Evolutionary conservation across 2,888 invertebrate genomes (phyloP).

Genomic region (Himalopsyche tibetana): DNA sequence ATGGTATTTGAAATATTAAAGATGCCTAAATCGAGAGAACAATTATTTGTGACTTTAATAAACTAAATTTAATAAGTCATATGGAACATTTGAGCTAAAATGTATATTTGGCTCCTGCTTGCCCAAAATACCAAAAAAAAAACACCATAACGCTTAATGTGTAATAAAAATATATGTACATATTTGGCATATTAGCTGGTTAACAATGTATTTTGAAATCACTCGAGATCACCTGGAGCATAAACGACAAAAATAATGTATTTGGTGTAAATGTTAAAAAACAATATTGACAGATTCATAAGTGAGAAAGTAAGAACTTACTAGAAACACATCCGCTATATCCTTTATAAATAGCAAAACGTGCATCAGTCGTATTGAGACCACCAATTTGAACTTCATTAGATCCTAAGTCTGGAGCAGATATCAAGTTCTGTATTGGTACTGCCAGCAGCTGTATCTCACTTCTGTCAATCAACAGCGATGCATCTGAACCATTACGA

Average conservation of each 20-base stretch:
- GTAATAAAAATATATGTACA: too few relatives aligned
- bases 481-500: constrained; percentile 84
- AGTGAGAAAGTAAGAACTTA: constrained; percentile 73
- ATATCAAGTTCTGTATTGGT: constrained; percentile 82
- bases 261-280: too few relatives aligned
- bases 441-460: constrained; percentile 83
- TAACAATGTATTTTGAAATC: too few relatives aligned
- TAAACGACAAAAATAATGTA: too few relatives aligned
- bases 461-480: constrained; percentile 85
- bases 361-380: constrained; percentile 88
- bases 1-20: not conserved
- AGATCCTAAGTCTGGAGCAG: constrained; percentile 81
- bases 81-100: not conserved
- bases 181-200: too few relatives aligned
- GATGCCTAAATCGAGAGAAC: too few relatives aligned
- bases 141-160: too few relatives aligned
- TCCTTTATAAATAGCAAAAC: constrained; percentile 89
- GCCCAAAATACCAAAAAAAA: too few relatives aligned
- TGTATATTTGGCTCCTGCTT: too few relatives aligned
- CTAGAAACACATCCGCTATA: constrained; percentile 94
- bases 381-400: constrained; percentile 93
- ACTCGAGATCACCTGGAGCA: too few relatives aligned
- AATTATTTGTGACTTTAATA: not conserved
- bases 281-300: not conserved
- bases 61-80: constrained; percentile 46